Evolutionary conservation across 2,797 vertebrate genomes (phyloP), one percentile per base, ranked within the genome.

Genomic region (Sebastes minor): DNA sequence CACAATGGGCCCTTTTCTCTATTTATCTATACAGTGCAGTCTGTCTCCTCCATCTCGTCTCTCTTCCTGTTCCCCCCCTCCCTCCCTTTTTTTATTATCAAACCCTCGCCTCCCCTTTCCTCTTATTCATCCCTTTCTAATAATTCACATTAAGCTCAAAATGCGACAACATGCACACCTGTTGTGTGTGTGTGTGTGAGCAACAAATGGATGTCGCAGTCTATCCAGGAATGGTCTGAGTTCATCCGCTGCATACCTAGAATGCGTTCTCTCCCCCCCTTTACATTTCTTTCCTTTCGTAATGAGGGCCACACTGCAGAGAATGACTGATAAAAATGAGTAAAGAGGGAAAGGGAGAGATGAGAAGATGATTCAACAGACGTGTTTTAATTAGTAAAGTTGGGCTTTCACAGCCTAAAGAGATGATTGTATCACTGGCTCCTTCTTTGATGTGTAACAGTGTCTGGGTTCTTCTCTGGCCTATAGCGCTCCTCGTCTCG

Each of bases 331-430:
- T 86, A 86, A 82, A 81, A 79, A 76, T 8, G 76, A 83, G 65
- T 46, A 80, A 77, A 84, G 76, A 75, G 62, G 69, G 73, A 82
- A 46, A 46, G 85, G 69, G 76, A 82, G 76, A 82, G 85, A 89
- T 71, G 86, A 81, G 85, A 84, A 62, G 65, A 83, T 74, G 88
- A 93, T 91, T 90, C 85, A 86, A 82, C 82, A 89, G 84, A 86
- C 23, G 75, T 75, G 82, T 90, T 93, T 93, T 93, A 94, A 96
- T 95, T 92, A 93, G 90, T 89, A 91, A 93, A 94, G 84, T 86
- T 85, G 81, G 68, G 72, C 69, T 85, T 91, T 91, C 70, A 52
- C 74, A 66, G 87, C 87, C 89, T 90, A 88, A 89, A 91, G 86
- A 88, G 80, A 86, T 38, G 90, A 94, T 92, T 60, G 85, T 87